These are phyloP conservation scores for Latrodectus elegans DNA, from an alignment of 2,888 invertebrate species.

Conservation along the genomic window DNA sequence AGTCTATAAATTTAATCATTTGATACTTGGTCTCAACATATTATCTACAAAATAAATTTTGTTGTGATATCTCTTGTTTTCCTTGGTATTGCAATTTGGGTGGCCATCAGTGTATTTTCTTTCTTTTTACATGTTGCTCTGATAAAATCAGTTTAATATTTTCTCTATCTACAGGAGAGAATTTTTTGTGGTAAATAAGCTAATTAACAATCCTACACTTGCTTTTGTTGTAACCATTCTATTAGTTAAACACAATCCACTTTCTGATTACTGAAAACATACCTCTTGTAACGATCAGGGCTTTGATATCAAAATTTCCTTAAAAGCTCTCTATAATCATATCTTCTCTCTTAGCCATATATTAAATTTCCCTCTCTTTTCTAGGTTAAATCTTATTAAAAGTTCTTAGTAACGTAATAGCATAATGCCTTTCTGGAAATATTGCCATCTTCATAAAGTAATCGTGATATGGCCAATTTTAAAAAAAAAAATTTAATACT, in stretches of 20 bases:
- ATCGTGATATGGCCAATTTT: conserved; percentile 31
- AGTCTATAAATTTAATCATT: no score
- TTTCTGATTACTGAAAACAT: conserved; percentile 25
- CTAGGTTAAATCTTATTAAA: conserved; percentile 17
- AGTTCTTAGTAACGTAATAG: conserved; percentile 14
- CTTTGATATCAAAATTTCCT: conserved; percentile 19
- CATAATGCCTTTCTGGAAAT: conserved; percentile 15
- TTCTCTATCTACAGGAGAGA: conserved; percentile 7
- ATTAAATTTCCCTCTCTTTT: background rate
- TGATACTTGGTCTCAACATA: no score
- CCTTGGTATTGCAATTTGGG: no score
- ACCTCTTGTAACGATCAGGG: conserved; percentile 18
- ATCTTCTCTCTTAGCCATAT: conserved; percentile 28
- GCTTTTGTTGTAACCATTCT: background rate
- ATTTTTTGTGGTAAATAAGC: conserved; percentile 16
- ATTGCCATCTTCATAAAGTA: conserved; percentile 18
- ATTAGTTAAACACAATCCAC: background rate
- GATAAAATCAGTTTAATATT: conserved; percentile 23
- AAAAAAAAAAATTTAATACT: conserved; percentile 35
- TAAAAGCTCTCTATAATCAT: conserved; percentile 39
- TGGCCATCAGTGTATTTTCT: background rate
- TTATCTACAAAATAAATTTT: no score
- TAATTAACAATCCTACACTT: conserved; percentile 1
- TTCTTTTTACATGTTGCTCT: conserved; percentile 26
- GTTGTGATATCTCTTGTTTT: no score